phyloP scores from a whole-genome alignment of 2,113 vertebrate species.

The Sminthopsis crassicaudata region DNA sequence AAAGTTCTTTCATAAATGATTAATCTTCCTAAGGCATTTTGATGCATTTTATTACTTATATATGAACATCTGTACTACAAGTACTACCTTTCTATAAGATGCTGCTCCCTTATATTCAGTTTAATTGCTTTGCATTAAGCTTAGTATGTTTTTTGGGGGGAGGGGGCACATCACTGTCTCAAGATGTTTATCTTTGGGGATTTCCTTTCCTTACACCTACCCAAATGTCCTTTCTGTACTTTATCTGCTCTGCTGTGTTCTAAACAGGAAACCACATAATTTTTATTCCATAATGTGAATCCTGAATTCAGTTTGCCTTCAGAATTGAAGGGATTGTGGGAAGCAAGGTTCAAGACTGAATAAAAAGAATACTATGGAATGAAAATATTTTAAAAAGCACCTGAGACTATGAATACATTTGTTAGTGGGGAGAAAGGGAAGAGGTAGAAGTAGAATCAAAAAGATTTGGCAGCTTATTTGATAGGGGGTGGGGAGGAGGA shows the following conservation, averaged over 20 bases:
- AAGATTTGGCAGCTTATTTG: neutral
- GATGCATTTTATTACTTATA: conserved; percentile 32
- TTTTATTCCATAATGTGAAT: neutral
- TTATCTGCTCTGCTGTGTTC: neutral
- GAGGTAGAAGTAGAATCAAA: neutral
- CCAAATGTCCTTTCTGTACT: neutral
- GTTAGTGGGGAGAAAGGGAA: neutral
- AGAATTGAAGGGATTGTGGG: neutral
- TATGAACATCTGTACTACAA: conserved; percentile 11
- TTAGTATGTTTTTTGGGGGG: neutral
- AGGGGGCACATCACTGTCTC: neutral
- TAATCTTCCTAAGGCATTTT: conserved; percentile 21
- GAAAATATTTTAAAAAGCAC: neutral
- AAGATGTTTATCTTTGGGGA: neutral
- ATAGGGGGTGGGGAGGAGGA: neutral
- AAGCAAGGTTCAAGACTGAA: neutral
- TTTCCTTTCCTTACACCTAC: neutral
- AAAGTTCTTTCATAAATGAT: conserved; percentile 42
- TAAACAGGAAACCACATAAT: neutral
- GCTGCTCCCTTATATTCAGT: neutral
- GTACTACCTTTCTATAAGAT: conserved; percentile 19
- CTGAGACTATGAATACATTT: neutral
- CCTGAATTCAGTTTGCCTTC: neutral
- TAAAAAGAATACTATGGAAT: neutral
- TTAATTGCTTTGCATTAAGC: neutral